Percentiles rank a stretch among this genome's conserved stretches.
These are phyloP conservation scores for Sporophila hypoxantha DNA, from an alignment of 2,113 vertebrate species.

Conservation along the genomic window DNA sequence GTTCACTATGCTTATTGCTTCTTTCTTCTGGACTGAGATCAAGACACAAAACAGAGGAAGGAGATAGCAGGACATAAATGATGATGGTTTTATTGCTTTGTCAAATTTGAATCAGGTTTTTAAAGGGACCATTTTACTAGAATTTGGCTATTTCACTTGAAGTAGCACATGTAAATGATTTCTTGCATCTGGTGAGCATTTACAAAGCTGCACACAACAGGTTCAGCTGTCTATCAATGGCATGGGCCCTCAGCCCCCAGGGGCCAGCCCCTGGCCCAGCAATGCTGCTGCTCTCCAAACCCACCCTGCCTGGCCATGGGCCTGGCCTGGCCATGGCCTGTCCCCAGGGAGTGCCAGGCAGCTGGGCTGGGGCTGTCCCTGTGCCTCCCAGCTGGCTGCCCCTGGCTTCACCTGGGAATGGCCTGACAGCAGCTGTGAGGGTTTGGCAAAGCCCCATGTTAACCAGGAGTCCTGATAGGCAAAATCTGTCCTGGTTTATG, in stretches of 20 bases:
- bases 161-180: neutral
- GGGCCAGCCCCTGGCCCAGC: fast-evolving
- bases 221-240: neutral
- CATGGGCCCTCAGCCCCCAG: fast-evolving
- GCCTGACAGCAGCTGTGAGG: neutral
- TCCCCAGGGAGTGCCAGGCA: neutral
- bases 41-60: neutral
- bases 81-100: neutral
- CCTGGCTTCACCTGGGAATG: neutral
- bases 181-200: neutral
- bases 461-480: neutral
- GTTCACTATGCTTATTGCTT: neutral
- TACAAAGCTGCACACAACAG: neutral
- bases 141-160: neutral
- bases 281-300: neutral
- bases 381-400: neutral
- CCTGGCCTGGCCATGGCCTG: fast-evolving
- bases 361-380: fast-evolving
- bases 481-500: neutral
- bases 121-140: neutral
- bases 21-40: neutral
- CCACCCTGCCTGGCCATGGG: neutral
- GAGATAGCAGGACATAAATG: neutral
- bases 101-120: neutral
- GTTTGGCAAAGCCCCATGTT: neutral